Percentiles rank a stretch among this genome's conserved stretches.
Conservation (phyloP, 2,888 invertebrate genomes). For the Sisyra terminalis region DNA sequence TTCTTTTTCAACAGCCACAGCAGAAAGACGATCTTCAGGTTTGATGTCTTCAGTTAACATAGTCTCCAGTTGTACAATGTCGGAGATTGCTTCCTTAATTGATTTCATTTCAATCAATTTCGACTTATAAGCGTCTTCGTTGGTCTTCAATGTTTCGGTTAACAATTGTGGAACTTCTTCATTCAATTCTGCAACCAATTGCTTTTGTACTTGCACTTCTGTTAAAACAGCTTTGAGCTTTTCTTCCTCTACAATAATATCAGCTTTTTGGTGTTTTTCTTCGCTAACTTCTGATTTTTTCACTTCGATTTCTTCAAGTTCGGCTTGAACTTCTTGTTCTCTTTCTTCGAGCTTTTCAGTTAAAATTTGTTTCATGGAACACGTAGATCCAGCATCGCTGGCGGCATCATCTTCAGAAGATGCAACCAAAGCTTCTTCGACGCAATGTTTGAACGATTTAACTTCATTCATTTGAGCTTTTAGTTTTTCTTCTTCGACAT, state of each 20-base stretch:
- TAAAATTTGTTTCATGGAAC: not conserved
- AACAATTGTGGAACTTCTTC: slow-evolving; percentile 1
- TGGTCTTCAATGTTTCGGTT: slow-evolving; percentile 3
- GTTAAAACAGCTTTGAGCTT: slow-evolving; percentile 6
- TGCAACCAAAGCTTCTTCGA: too few species aligned
- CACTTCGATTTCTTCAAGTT: not conserved
- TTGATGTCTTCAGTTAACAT: slow-evolving; percentile 1
- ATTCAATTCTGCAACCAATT: not conserved
- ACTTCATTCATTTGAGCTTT: too few species aligned
- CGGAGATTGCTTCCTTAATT: not conserved
- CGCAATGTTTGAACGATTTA: too few species aligned
- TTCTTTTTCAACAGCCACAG: slow-evolving; percentile 4
- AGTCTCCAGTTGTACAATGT: not conserved
- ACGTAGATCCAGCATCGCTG: not conserved
- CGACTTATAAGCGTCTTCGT: slow-evolving; percentile 10
- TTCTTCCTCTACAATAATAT: slow-evolving; percentile 15
- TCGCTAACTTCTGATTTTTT: slow-evolving; percentile 16
- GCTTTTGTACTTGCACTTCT: slow-evolving; percentile 2
- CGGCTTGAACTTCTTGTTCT: slow-evolving; percentile 12
- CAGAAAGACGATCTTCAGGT: slow-evolving; percentile 5
- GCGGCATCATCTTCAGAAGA: not conserved
- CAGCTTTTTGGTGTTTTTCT: too few species aligned
- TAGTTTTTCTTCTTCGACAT: too few species aligned
- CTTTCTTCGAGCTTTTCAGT: slow-evolving; percentile 6
- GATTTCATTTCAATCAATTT: not conserved